Evolutionary conservation across 2,797 vertebrate genomes (phyloP).

Genomic region (Dipus sagitta): DNA sequence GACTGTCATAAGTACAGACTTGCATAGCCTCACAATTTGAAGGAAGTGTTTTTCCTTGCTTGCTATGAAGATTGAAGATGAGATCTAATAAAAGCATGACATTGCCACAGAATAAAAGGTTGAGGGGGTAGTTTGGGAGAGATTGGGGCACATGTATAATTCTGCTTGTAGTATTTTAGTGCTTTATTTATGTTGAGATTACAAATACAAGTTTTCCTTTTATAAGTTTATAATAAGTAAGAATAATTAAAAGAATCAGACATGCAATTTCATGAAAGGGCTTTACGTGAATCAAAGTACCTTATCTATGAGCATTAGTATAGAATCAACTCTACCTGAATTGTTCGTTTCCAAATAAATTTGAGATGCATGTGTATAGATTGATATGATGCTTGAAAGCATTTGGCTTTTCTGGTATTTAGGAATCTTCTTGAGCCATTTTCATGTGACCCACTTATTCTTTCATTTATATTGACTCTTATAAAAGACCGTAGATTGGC

Average conservation of each 20-base stretch:
- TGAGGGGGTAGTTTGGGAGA: not conserved
- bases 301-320: not conserved
- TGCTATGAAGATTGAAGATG: constrained; percentile 13
- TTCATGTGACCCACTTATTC: constrained; percentile 18
- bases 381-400: constrained; percentile 7
- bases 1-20: not conserved
- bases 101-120: constrained; percentile 23
- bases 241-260: not conserved
- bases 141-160: not conserved
- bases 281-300: constrained; percentile 4
- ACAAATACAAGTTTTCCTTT: constrained; percentile 1
- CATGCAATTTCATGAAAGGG: constrained; percentile 9
- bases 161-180: constrained; percentile 21
- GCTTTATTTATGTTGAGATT: constrained; percentile 17
- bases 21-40: not conserved
- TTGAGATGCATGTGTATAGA: not conserved
- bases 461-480: constrained; percentile 56
- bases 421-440: constrained; percentile 21
- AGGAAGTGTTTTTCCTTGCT: constrained; percentile 15
- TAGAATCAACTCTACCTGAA: not conserved
- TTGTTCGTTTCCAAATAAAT: constrained; percentile 47
- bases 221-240: constrained; percentile 25
- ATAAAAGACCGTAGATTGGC: not conserved
- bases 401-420: not conserved
- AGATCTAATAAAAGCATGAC: not conserved